These are phyloP conservation scores for Trachelus iudaicus DNA, from an alignment of 2,888 invertebrate genomes.

Conservation along the genomic window DNA sequence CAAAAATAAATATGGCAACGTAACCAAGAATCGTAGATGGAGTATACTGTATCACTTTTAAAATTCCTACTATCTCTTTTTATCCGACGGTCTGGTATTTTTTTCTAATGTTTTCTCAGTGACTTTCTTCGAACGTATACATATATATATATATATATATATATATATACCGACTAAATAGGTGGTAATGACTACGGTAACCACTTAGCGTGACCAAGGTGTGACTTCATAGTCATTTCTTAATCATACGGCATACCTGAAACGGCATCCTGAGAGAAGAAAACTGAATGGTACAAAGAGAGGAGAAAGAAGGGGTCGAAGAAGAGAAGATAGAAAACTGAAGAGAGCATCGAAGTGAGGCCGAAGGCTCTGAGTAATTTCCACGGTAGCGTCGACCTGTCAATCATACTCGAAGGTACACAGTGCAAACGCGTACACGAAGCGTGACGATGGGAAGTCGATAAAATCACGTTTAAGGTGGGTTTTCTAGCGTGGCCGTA, in stretches of 20 bases:
- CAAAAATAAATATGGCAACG: not conserved
- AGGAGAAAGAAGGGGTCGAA: slow-evolving; percentile 5
- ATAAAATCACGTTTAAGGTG: not conserved
- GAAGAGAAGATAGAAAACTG: slow-evolving; percentile 9
- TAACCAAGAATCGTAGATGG: not conserved
- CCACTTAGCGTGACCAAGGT: slow-evolving; percentile 14
- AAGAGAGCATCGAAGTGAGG: slow-evolving; percentile 9
- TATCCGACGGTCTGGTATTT: not conserved
- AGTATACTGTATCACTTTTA: not conserved
- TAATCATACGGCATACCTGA: slow-evolving; percentile 13
- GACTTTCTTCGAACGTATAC: not conserved
- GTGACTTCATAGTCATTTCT: slow-evolving; percentile 15
- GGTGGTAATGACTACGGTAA: not conserved
- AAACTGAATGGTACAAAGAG: not conserved
- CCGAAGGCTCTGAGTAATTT: not conserved
- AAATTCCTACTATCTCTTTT: not conserved
- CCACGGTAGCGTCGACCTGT: not conserved
- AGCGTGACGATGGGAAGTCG: not conserved
- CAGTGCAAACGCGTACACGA: not conserved
- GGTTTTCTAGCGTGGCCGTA: not conserved
- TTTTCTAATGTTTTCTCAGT: not conserved
- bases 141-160: not conserved
- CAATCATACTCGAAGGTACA: not conserved
- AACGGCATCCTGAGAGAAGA: not conserved
- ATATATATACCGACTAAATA: not conserved